Evolutionary conservation across 2,113 vertebrate species (phyloP).

Genomic region (Nansenia antarctica): DNA sequence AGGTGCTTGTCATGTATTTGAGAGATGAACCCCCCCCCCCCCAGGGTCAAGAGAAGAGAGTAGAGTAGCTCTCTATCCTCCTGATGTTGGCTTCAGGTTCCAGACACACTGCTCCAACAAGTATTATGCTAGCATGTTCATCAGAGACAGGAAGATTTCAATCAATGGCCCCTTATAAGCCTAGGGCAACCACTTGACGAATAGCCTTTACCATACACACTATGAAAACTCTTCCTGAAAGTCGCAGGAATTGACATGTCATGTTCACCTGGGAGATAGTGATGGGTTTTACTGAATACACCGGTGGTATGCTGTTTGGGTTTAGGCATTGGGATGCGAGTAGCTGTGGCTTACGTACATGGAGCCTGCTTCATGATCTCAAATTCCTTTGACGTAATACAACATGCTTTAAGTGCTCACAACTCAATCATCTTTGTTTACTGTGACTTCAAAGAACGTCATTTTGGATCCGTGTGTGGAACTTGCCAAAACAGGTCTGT

Average conservation of each 20-base stretch:
- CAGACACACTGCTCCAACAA: constrained; percentile 30
- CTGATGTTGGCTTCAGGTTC: neutral
- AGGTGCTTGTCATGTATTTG: constrained; percentile 24
- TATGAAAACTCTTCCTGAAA: neutral
- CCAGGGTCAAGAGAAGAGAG: neutral
- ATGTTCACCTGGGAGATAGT: neutral
- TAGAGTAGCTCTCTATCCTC: neutral
- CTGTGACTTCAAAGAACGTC: constrained; percentile 7
- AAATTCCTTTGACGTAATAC: constrained; percentile 7
- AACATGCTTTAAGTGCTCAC: neutral
- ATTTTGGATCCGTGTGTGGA: constrained; percentile 29
- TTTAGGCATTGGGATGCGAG: neutral
- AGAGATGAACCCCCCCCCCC: constrained; percentile 12
- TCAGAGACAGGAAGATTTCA: neutral
- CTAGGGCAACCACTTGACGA: neutral
- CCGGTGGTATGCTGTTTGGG: neutral
- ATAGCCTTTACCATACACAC: neutral
- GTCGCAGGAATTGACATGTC: neutral
- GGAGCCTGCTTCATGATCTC: neutral
- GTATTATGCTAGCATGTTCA: constrained; percentile 6
- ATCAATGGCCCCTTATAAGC: neutral
- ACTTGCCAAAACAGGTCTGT: constrained; percentile 58
- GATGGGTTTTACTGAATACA: too few relatives aligned
- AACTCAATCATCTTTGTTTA: constrained; percentile 27
- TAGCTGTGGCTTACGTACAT: neutral